Evolutionary conservation across 2,888 invertebrate genomes (phyloP).

Genomic region (Cheilosia vulpina): DNA sequence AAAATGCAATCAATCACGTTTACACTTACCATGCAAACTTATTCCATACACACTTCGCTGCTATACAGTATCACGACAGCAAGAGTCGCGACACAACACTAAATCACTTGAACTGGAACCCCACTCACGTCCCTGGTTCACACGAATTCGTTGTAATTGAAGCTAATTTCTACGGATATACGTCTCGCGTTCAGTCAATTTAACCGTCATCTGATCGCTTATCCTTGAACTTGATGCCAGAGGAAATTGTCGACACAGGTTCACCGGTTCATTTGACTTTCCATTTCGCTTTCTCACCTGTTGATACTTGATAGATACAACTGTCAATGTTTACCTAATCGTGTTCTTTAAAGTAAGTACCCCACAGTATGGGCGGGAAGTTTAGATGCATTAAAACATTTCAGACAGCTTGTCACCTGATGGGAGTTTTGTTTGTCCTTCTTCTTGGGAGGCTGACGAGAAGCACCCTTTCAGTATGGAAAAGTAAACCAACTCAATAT

Average conservation of each 20-base stretch:
- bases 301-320: neutral
- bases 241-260: neutral
- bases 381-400: slow-evolving; percentile 1
- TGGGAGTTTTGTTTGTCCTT: slow-evolving; percentile 7
- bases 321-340: slow-evolving; percentile 44
- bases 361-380: slow-evolving; percentile 11
- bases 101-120: slow-evolving; percentile 15
- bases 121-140: slow-evolving; percentile 20
- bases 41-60: neutral
- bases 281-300: slow-evolving; percentile 21
- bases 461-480: neutral
- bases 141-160: slow-evolving; percentile 58
- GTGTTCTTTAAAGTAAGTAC: slow-evolving; percentile 1
- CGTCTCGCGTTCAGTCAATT: slow-evolving; percentile 36
- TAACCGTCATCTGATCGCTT: slow-evolving; percentile 41
- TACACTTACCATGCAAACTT: slow-evolving; percentile 12
- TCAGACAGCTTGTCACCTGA: slow-evolving; percentile 9
- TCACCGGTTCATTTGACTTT: slow-evolving; percentile 25
- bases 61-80: slow-evolving; percentile 17
- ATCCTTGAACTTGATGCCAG: slow-evolving; percentile 63
- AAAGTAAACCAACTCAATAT: neutral
- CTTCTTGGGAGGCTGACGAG: neutral
- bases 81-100: slow-evolving; percentile 38
- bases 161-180: slow-evolving; percentile 48
- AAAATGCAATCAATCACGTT: slow-evolving; percentile 46